A percentile compares a stretch with the other conserved stretches of the same genome.
phyloP scores from a whole-genome alignment of 2,888 invertebrate species.

The Nasonia oneida region DNA sequence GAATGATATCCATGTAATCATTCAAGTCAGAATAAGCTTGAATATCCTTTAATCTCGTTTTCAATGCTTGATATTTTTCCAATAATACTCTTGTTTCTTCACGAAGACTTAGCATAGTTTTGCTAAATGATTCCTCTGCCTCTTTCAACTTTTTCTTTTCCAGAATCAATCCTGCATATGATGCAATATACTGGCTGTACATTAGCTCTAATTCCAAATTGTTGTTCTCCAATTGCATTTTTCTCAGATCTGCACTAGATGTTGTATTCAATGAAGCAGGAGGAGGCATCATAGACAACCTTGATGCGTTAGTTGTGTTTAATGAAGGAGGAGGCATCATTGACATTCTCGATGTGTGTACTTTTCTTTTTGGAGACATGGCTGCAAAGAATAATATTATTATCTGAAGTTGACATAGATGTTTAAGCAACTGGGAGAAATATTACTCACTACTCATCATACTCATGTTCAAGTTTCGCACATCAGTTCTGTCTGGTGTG shows the following conservation, averaged over 20 bases:
- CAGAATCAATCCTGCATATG: constrained; percentile 52
- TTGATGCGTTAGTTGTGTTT: constrained; percentile 24
- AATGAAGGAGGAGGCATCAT: constrained; percentile 25
- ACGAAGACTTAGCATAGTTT: constrained; percentile 44
- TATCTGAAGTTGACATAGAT: not conserved
- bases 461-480: constrained; percentile 33
- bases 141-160: constrained; percentile 56
- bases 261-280: constrained; percentile 12
- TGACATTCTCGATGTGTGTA: constrained; percentile 44
- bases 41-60: constrained; percentile 48
- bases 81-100: constrained; percentile 53
- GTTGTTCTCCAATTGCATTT: constrained; percentile 59
- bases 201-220: constrained; percentile 59
- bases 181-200: constrained; percentile 53
- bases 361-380: constrained; percentile 53
- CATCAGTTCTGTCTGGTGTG: constrained; percentile 52
- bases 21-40: constrained; percentile 43
- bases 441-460: constrained; percentile 33
- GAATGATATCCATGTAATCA: constrained; percentile 40
- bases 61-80: constrained; percentile 42
- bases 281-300: constrained; percentile 39
- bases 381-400: constrained; percentile 28
- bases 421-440: constrained; percentile 2
- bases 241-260: constrained; percentile 45
- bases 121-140: constrained; percentile 36